Conservation (phyloP, 2,113 vertebrate genomes). For the Calyptomena viridis region DNA sequence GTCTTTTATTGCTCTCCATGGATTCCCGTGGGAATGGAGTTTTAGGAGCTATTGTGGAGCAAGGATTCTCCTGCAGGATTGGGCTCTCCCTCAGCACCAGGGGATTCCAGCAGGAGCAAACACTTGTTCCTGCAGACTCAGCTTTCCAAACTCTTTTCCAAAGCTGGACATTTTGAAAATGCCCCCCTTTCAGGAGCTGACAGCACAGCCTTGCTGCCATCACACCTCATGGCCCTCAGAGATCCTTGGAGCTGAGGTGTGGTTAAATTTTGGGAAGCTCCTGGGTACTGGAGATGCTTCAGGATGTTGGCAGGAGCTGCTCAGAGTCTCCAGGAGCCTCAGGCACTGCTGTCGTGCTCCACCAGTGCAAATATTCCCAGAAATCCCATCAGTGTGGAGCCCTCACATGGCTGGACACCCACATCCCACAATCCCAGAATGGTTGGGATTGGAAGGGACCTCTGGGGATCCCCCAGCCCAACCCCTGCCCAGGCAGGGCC, state of each 20-base stretch:
- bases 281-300: neutral
- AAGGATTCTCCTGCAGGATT: neutral
- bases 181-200: neutral
- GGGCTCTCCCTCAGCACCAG: neutral
- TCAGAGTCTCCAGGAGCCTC: too few relatives aligned
- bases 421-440: too few relatives aligned
- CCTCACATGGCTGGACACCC: accelerated
- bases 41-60: too few relatives aligned
- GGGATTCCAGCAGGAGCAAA: neutral
- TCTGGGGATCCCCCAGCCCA: too few relatives aligned
- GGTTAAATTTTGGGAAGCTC: neutral
- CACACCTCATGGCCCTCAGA: accelerated
- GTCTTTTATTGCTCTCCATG: neutral
- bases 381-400: neutral
- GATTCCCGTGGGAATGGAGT: neutral
- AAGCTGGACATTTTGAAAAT: neutral
- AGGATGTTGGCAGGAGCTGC: neutral
- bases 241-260: neutral
- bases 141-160: neutral
- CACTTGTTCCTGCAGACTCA: neutral
- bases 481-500: too few relatives aligned
- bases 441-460: too few relatives aligned
- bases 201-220: neutral
- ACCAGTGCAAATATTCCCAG: accelerated
- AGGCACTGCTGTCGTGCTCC: too few relatives aligned